A percentile compares a stretch with the other conserved stretches of the same genome.
These are phyloP conservation scores for Alviniconcha marisindica DNA, from an alignment of 1,140 invertebrate genomes.

Conservation along the genomic window DNA sequence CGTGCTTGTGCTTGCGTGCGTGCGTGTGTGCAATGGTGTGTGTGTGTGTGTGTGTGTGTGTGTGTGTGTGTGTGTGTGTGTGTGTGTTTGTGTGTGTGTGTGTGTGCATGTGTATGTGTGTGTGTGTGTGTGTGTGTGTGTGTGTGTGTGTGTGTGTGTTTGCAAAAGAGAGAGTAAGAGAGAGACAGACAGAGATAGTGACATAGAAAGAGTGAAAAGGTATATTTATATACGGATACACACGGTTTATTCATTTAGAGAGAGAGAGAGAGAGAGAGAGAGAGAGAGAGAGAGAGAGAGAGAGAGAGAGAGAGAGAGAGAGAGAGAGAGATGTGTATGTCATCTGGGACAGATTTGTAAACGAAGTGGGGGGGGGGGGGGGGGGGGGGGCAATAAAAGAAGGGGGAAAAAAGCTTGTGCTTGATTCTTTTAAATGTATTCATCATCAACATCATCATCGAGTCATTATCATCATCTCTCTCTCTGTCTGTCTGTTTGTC, in stretches of 20 bases:
- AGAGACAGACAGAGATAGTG: not conserved
- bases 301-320: slow-evolving; percentile 14
- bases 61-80: slow-evolving; percentile 17
- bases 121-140: slow-evolving; percentile 33
- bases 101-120: slow-evolving; percentile 23
- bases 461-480: too few species aligned
- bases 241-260: not conserved
- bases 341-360: not conserved
- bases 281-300: not conserved
- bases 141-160: slow-evolving; percentile 28
- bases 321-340: not conserved
- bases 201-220: not conserved
- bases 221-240: not conserved
- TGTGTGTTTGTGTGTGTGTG: slow-evolving; percentile 33
- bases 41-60: not conserved
- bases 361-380: not conserved
- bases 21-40: too few species aligned
- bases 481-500: too few species aligned
- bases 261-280: slow-evolving; percentile 4
- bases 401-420: too few species aligned
- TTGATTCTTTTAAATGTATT: too few species aligned
- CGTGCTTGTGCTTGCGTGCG: too few species aligned
- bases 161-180: not conserved
- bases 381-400: not conserved
- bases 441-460: too few species aligned